Evolutionary conservation across 2,888 invertebrate species (phyloP), one percentile per base, ranked within the genome.

Genomic region (Melanostoma scalare): DNA sequence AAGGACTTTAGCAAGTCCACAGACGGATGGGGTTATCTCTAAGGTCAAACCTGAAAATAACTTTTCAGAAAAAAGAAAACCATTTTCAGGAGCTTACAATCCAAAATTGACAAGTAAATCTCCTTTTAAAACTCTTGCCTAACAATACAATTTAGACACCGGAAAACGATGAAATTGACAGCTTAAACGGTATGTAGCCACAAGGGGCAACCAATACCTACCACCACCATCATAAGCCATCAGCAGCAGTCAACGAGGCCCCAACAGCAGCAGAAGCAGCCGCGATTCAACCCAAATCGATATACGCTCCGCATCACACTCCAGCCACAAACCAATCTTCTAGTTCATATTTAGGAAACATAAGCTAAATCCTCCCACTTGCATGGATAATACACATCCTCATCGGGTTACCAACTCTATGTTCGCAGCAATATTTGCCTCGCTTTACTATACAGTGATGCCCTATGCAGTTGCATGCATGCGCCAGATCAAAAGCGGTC

Each of bases 101-200:
- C 44, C 58, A 44, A 50, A 20, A 35, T 53, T 36, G 20, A 48
- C 63, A 84, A 69, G 65, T 78, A 36, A 56, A 78, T 69, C 56
- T 74, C 52, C 46, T 6, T 9, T 35, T 4, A 36, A 6, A 44
- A 35, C 44, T 61, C 65, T 78, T 10, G 48, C 86, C 58, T 85
- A 85, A 87, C 87, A 88, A 87, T 89, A 89, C 88, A 89, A 89
- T 90, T 90, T 89, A 88, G 88, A 89, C 89, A 90, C 90, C 90
- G 90, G 90, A 90, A 90, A 90, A 90, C 89, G 89, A 89, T 90
- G 89, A 89, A 90, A 89, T 89, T 90, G 89, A 89, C 90, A 89
- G 88, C 88, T 74, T 84, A 79, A 84, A 84, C 67, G 79, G 74
- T 75, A 69, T 67, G 69, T 69, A 86, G 84, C 89, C 89, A 88